Evolutionary conservation across 2,888 invertebrate genomes (phyloP), one percentile per base, ranked within the genome.

Genomic region (Ceratothoa steindachneri): DNA sequence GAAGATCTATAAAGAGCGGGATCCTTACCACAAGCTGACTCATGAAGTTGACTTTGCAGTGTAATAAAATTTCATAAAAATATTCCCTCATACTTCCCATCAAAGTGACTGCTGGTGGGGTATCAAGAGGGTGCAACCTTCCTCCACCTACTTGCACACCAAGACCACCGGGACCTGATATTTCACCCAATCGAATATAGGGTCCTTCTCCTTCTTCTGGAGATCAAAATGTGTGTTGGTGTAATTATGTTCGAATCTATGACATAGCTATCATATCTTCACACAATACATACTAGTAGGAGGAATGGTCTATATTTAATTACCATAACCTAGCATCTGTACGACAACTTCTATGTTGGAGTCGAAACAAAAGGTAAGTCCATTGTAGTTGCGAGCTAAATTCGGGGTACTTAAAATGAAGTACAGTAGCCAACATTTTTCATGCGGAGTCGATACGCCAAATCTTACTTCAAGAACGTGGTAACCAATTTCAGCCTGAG

Each of bases 181-280:
- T 77, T 67, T 77, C 69, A 5, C 77, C 77, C 51, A 77, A 22
- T 2, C 73, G 67, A 12, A 77, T 19, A 31, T 77, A 77, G 15
- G 77, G 77, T 1, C 77, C 77, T 41, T 77, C 77, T 29, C 68
- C 31, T 24, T 69, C 67, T 41, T 76, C 75, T 76, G 53, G n/a
- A n/a, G n/a, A n/a, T n/a, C n/a, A n/a, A n/a, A n/a, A n/a, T n/a
- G n/a, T n/a, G n/a, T 0, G 15, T 7, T 9, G 30, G 29, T 65
- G 19, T 65, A 4, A 1, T 30, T 30, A 65, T 29, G 28, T 60
- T 19, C 65, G 30, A 7, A 19, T 30, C n/a, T 24, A 19, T 65
- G 19, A 53, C 2, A 5, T 9, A 9, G 19, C 4, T 22, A 1
- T 65, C 67, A 53, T 0, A 7, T 53, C n/a, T n/a, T n/a, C n/a